These are phyloP conservation scores for Lasius platythorax DNA, from an alignment of 2,888 invertebrate species.

Conservation along the genomic window DNA sequence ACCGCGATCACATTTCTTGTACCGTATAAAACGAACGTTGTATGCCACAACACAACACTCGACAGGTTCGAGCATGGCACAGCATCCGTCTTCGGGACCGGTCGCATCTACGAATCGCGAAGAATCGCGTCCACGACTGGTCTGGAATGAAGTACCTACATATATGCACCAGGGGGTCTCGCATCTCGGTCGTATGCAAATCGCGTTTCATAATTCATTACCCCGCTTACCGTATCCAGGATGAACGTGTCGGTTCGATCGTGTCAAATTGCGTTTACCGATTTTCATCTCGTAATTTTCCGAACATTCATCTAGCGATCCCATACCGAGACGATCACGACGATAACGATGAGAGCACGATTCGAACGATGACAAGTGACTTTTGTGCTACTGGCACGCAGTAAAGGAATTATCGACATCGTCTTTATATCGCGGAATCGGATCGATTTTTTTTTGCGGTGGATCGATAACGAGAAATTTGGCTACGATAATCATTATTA, in stretches of 20 bases:
- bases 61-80: constrained; percentile 28
- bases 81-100: constrained; percentile 61
- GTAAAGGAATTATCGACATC: constrained; percentile 38
- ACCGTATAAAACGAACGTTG: background rate
- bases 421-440: constrained; percentile 4
- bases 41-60: background rate
- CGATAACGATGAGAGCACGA: constrained; percentile 27
- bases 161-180: constrained; percentile 27
- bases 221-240: constrained; percentile 52
- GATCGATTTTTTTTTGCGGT: constrained; percentile 48
- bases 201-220: constrained; percentile 82
- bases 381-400: constrained; percentile 15
- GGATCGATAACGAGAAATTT: constrained; percentile 56
- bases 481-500: constrained; percentile 42
- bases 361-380: constrained; percentile 29
- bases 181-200: constrained; percentile 80
- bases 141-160: constrained; percentile 47
- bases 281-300: constrained; percentile 28
- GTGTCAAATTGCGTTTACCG: constrained; percentile 22
- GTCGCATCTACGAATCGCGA: constrained; percentile 66
- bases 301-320: constrained; percentile 22
- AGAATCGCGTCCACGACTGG: constrained; percentile 66
- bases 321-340: constrained; percentile 15
- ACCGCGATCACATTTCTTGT: constrained; percentile 4
- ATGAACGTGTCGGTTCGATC: constrained; percentile 66